phyloP scores from a whole-genome alignment of 2,888 invertebrate species.

The Scaptomyza cyrtandrae region DNA sequence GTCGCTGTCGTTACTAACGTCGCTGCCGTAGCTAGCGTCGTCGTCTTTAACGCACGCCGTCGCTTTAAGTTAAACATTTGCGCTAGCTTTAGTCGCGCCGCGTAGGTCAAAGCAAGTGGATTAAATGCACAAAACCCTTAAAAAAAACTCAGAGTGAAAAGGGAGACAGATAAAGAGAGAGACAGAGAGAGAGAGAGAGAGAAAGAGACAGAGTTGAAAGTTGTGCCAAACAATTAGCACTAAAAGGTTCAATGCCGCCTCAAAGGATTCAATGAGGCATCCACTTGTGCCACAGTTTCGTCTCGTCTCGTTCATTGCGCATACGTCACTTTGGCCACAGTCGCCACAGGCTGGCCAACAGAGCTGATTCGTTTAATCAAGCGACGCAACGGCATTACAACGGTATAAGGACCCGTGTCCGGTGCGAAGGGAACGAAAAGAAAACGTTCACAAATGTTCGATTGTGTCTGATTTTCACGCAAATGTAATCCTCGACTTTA shows the following conservation, averaged over 20 bases:
- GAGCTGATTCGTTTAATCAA: constrained; percentile 56
- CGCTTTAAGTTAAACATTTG: constrained; percentile 64
- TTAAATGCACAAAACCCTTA: constrained; percentile 56
- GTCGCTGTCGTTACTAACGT: constrained; percentile 27
- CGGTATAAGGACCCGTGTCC: constrained; percentile 26
- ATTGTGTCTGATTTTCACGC: constrained; percentile 76
- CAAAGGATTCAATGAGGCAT: constrained; percentile 50
- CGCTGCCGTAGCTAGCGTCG: constrained; percentile 20
- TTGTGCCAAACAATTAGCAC: constrained; percentile 68
- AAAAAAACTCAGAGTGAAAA: constrained; percentile 5
- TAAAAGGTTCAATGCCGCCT: constrained; percentile 49
- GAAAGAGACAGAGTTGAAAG: constrained; percentile 1
- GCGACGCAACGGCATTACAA: constrained; percentile 40
- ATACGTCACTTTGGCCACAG: constrained; percentile 60
- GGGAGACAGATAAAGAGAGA: constrained; percentile 5
- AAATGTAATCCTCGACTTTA: constrained; percentile 71
- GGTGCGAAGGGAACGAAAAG: not conserved
- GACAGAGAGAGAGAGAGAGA: constrained; percentile 11
- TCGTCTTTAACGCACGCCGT: constrained; percentile 31
- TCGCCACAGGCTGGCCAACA: constrained; percentile 7
- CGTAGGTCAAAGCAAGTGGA: constrained; percentile 79
- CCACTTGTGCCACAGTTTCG: not conserved
- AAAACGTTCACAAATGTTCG: constrained; percentile 44
- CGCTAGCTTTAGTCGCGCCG: constrained; percentile 70
- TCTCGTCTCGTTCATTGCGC: constrained; percentile 35